Base-by-base conservation (phyloP, 2,113 vertebrate species). In the Eretmochelys imbricata region DNA sequence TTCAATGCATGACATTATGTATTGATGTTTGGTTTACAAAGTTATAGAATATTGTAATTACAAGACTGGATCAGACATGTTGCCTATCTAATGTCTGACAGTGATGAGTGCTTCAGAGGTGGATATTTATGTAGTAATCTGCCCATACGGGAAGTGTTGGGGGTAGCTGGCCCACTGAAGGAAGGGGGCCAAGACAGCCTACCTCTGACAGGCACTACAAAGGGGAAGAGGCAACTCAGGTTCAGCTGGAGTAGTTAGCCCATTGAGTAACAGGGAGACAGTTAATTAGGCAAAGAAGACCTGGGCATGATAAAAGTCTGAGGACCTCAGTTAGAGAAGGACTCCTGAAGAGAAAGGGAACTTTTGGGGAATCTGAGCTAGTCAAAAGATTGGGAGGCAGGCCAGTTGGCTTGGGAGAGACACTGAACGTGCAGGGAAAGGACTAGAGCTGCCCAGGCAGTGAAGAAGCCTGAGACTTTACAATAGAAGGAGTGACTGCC, bases 11-110 rank as follows among this genome's bases (percentile, higher is more conserved):
- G 13, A 31, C 35, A 65, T 4, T 35, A 31, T 35, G 59, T 8
- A 65, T 35, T 35, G 12, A 65, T 31, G 13, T 65, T 51, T 62
- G 29, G 59, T 62, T 62, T 3, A 0, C 24, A 83, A 80, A 80
- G 25, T 9, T 1, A 0, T 10, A 81, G 53, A 85, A 42, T 2
- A 3, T 50, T 25, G 17, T 4, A 5, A 78, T 42, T 13, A 12
- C 19, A 48, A 76, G 35, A 22, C 25, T n/a, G 11, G 5, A 25
- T 88, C 38, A 78, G 53, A 4, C 0, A 1, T 35, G 46, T 10
- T 50, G 6, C 14, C 27, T 35, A 50, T 49, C 10, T 93, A 88
- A 85, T 62, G 29, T 19, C 69, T 84, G 69, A 48, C 27, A 91
- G 53, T 72, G 6, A 49, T 69, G 88, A 88, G 51, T 46, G 2